phyloP scores from a whole-genome alignment of 1,140 invertebrate species.

The Spodoptera frugiperda region DNA sequence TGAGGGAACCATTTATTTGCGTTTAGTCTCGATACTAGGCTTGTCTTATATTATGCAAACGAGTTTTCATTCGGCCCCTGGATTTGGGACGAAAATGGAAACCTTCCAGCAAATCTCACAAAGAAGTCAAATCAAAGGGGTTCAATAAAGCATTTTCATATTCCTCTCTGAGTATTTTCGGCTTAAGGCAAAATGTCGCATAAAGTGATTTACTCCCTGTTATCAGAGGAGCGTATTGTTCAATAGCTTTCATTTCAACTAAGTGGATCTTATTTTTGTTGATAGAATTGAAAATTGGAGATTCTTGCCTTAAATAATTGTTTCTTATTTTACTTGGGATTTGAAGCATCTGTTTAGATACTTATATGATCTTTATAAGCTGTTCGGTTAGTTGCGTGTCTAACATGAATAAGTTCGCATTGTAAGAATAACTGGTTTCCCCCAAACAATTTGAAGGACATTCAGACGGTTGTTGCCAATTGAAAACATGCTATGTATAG shows the following conservation, averaged over 20 bases:
- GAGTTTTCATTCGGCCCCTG: conserved; percentile 62
- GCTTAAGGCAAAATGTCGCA: conserved; percentile 35
- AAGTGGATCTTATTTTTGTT: conserved; percentile 27
- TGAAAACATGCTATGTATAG: background rate
- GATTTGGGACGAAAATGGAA: conserved; percentile 54
- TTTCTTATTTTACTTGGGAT: background rate
- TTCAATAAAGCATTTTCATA: conserved; percentile 52
- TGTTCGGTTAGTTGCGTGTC: background rate
- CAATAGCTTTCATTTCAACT: conserved; percentile 26
- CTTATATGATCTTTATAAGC: background rate
- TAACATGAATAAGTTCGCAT: conserved; percentile 7
- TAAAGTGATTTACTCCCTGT: conserved; percentile 28
- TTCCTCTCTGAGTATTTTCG: conserved; percentile 49
- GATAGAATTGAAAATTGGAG: background rate
- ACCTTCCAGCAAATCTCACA: conserved; percentile 54
- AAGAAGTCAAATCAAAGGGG: conserved; percentile 56
- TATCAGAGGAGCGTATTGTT: conserved; percentile 37
- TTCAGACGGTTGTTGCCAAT: conserved; percentile 1
- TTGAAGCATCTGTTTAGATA: no score
- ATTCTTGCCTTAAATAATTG: background rate
- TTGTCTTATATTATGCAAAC: conserved; percentile 76
- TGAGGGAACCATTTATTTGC: conserved; percentile 74
- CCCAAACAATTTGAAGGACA: conserved; percentile 15
- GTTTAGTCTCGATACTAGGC: conserved; percentile 69
- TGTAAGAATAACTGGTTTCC: conserved; percentile 19